phyloP scores from a whole-genome alignment of 2,113 vertebrate genomes.

The Epinephelus lanceolatus region DNA sequence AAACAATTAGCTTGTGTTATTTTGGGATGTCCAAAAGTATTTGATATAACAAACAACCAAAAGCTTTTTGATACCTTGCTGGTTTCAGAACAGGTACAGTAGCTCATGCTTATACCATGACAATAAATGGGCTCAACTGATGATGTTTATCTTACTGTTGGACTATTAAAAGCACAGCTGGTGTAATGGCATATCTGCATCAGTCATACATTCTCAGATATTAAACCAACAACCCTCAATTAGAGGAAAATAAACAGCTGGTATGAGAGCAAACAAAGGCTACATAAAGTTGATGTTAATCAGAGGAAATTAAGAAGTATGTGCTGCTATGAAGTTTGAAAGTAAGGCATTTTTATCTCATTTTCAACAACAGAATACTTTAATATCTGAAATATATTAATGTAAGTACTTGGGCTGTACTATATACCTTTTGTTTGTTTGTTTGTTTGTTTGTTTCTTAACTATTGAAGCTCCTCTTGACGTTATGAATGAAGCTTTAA shows the following conservation, averaged over 20 bases:
- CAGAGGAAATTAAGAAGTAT: neutral
- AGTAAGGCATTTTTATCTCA: neutral
- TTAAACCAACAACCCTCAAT: conserved; percentile 5
- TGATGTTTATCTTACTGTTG: neutral
- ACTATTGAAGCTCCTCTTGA: no score
- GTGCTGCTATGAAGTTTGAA: neutral
- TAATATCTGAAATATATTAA: neutral
- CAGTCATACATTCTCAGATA: conserved; percentile 1
- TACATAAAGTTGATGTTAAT: neutral
- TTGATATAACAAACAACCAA: neutral
- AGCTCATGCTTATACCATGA: neutral
- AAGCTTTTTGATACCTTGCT: neutral
- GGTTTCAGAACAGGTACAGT: neutral
- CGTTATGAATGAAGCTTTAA: no score
- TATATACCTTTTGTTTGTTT: no score
- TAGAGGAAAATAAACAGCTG: conserved; percentile 9
- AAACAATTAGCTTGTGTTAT: neutral
- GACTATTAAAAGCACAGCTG: conserved; percentile 3
- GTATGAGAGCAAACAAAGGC: conserved; percentile 5
- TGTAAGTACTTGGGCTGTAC: no score
- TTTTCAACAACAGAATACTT: neutral
- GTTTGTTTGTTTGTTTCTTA: no score
- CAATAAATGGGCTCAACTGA: neutral
- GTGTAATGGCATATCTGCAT: conserved; percentile 11
- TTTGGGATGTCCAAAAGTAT: neutral